These are phyloP conservation scores for Agrotis exclamationis DNA, from an alignment of 2,888 invertebrate species.

Conservation along the genomic window DNA sequence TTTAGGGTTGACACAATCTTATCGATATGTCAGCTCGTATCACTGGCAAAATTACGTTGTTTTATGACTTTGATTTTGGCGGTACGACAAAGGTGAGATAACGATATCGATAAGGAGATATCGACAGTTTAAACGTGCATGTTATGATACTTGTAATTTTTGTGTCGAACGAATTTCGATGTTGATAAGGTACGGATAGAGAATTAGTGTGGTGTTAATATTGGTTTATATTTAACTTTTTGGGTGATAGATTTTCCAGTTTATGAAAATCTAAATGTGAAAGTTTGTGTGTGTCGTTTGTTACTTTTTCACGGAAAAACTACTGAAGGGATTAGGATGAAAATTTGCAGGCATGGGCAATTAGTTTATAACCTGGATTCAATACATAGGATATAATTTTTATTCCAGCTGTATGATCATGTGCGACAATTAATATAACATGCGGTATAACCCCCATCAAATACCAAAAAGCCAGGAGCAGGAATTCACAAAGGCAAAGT, in stretches of 20 bases:
- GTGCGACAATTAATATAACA: too few species aligned
- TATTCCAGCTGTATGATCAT: too few species aligned
- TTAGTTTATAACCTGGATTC: too few species aligned
- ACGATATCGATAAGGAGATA: constrained; percentile 69
- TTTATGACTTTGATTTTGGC: constrained; percentile 90
- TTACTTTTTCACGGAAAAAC: too few species aligned
- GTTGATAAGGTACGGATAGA: constrained; percentile 82
- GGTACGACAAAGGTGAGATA: constrained; percentile 86
- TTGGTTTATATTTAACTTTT: constrained; percentile 37
- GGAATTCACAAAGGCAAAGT: too few species aligned
- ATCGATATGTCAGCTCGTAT: constrained; percentile 84
- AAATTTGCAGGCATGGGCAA: too few species aligned
- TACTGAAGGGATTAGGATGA: too few species aligned
- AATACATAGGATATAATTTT: too few species aligned
- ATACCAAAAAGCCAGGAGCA: too few species aligned
- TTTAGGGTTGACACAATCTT: constrained; percentile 86
- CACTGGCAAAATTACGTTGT: constrained; percentile 89
- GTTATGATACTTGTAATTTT: constrained; percentile 91
- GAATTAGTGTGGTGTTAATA: constrained; percentile 54
- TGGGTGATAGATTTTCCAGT: background rate
- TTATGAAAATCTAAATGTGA: too few species aligned
- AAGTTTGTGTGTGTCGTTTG: too few species aligned
- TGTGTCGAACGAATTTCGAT: constrained; percentile 89
- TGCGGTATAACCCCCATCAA: too few species aligned
- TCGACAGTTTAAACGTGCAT: constrained; percentile 84